Base-by-base conservation (phyloP, 1,140 invertebrate genomes). In the Nebria ingens region DNA sequence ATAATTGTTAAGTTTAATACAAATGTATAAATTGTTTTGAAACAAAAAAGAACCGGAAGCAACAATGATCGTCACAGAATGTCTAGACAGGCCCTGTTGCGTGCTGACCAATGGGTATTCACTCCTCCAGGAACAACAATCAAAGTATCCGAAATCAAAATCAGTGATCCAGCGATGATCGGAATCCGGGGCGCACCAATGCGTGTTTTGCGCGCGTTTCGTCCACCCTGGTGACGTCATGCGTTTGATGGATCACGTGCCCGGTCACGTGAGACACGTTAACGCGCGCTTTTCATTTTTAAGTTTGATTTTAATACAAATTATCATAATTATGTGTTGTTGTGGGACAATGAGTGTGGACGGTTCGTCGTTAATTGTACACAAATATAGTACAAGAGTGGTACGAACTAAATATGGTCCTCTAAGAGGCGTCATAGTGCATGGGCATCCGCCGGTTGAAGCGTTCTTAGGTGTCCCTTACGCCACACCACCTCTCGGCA, bases 381-480 rank as follows among this genome's bases (percentile, higher is more conserved):
- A 83, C 68, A 88, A 88, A 69, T 86, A 87, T 66, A 84, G 84
- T 72, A 82, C 87, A 49, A 77, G 89, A 56, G 81, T 90, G 22
- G 85, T 93, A 21, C 79, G 81, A 58, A 94, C 91, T 51, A 89
- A 91, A 67, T 93, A 94, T 77, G 92, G 91, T 19, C 81, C 82
- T 21, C 72, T 95, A 58, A 79, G 91, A 11, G 92, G 92, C 22
- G 80, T 91, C 65, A 81, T 93, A 53, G 82, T 89, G 23, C 81
- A 87, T 64, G 79, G 80, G 54, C 79, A 84, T 64, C 85, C 81
- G 21, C 81, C 87, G 21, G 90, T 96, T 29, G 93, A 96, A 71
- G 89, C 89, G n/a, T 98, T 93, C 69, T 80, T 95, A 58, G 95
- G 94, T 29, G 87, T 97, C 56, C 93, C 93, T 1, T 98, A 97